Evolutionary conservation across 1,140 invertebrate species (phyloP).

Genomic region (Phymastichus coffea): DNA sequence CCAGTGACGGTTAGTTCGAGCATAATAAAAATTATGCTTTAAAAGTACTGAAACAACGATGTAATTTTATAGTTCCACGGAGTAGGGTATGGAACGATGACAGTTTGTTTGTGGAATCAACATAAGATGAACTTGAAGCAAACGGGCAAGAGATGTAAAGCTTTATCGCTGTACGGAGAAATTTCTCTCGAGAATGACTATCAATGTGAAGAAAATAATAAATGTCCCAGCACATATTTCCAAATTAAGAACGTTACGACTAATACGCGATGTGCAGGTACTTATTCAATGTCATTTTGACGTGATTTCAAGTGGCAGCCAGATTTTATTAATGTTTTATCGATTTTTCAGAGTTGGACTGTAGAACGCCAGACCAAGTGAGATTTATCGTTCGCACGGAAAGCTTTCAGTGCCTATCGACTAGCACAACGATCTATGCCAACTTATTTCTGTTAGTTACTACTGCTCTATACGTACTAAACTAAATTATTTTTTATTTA

Average conservation of each 20-base stretch:
- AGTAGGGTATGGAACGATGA: slow-evolving; percentile 42
- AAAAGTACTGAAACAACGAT: neutral
- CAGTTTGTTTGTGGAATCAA: slow-evolving; percentile 39
- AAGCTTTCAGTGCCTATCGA: slow-evolving; percentile 24
- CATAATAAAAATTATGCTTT: slow-evolving; percentile 12
- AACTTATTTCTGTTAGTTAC: neutral
- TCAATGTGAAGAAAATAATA: slow-evolving; percentile 3
- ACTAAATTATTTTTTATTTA: neutral
- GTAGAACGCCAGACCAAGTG: slow-evolving; percentile 39
- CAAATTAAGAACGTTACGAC: slow-evolving; percentile 35
- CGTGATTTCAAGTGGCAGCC: no score
- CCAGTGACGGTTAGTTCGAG: slow-evolving; percentile 30
- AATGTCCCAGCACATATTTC: slow-evolving; percentile 36
- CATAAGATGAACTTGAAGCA: neutral
- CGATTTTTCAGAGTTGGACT: slow-evolving; percentile 38
- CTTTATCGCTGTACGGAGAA: neutral
- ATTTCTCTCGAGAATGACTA: neutral
- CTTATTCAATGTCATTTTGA: no score
- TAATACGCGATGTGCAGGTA: slow-evolving; percentile 42
- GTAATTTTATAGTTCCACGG: slow-evolving; percentile 30
- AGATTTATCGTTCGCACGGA: slow-evolving; percentile 38
- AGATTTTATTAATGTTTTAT: slow-evolving; percentile 1
- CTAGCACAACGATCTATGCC: neutral
- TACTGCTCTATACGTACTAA: neutral
- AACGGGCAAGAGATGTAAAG: neutral